Conservation (phyloP, 2,113 vertebrate species). For the Myxocyprinus asiaticus region DNA sequence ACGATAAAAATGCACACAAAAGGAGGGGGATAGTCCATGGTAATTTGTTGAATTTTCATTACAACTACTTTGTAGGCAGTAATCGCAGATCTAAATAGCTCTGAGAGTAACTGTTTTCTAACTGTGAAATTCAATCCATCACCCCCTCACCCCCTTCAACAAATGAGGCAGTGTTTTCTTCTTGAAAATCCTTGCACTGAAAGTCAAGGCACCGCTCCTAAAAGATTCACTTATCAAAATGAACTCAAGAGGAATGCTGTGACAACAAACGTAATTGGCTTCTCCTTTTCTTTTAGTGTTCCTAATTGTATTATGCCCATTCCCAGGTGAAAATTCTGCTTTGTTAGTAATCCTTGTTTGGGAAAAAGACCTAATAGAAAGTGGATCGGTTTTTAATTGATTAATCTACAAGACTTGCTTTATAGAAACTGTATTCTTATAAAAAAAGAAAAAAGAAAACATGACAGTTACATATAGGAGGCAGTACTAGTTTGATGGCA, state of each 20-base stretch:
- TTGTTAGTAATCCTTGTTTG: slow-evolving; percentile 46
- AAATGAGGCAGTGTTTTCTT: slow-evolving; percentile 64
- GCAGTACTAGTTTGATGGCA: too few species aligned
- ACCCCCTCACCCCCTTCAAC: slow-evolving; percentile 49
- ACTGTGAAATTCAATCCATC: slow-evolving; percentile 67
- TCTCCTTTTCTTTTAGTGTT: slow-evolving; percentile 28
- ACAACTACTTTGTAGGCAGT: slow-evolving; percentile 67
- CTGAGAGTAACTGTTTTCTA: slow-evolving; percentile 69
- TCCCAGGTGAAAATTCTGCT: slow-evolving; percentile 32
- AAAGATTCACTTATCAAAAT: slow-evolving; percentile 65
- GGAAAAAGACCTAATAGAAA: slow-evolving; percentile 25
- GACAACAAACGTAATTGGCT: slow-evolving; percentile 52
- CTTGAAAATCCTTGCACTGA: slow-evolving; percentile 64
- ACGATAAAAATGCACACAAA: slow-evolving; percentile 55
- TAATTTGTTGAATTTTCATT: slow-evolving; percentile 78
- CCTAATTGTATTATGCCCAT: slow-evolving; percentile 37
- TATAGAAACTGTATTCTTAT: too few species aligned
- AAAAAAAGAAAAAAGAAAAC: too few species aligned
- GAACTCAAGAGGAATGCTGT: slow-evolving; percentile 55
- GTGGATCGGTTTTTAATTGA: not conserved
- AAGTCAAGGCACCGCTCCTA: slow-evolving; percentile 59
- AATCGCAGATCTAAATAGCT: slow-evolving; percentile 74
- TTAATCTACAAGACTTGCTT: not conserved
- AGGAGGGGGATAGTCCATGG: slow-evolving; percentile 58
- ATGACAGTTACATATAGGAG: too few species aligned